phyloP scores from a whole-genome alignment of 2,113 vertebrate species.

The Pygoscelis adeliae region DNA sequence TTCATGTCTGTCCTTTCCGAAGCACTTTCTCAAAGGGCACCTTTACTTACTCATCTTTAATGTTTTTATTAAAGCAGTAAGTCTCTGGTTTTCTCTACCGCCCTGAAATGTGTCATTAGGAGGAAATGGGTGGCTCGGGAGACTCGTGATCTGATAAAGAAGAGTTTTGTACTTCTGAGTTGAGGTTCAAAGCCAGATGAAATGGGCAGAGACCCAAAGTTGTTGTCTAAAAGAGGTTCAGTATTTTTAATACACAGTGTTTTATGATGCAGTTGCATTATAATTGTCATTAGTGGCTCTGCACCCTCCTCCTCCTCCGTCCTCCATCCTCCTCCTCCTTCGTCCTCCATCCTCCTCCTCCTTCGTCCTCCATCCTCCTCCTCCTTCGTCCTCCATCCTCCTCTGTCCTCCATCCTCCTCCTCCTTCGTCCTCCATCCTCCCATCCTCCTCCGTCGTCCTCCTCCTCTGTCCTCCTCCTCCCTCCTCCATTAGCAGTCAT shows the following conservation, averaged over 20 bases:
- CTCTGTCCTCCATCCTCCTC: too few species aligned
- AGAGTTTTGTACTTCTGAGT: neutral
- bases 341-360: neutral
- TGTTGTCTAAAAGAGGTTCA: neutral
- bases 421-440: neutral
- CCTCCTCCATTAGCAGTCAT: neutral
- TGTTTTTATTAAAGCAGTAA: neutral
- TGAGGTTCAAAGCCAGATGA: neutral
- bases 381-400: neutral
- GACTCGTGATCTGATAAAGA: neutral
- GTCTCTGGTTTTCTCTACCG: neutral
- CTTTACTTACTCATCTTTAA: neutral
- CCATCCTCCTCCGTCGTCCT: neutral
- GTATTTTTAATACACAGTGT: rapidly evolving
- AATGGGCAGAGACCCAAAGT: neutral
- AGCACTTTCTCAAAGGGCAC: neutral
- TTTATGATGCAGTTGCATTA: neutral
- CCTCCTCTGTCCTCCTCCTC: neutral
- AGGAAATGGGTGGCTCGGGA: neutral
- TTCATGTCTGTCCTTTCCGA: neutral
- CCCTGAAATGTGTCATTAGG: neutral
- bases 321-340: neutral
- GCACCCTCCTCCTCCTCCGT: neutral
- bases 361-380: neutral
- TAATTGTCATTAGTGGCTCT: neutral